Base-by-base conservation (phyloP, 2,888 invertebrate genomes). In the Leptinotarsa juncta region DNA sequence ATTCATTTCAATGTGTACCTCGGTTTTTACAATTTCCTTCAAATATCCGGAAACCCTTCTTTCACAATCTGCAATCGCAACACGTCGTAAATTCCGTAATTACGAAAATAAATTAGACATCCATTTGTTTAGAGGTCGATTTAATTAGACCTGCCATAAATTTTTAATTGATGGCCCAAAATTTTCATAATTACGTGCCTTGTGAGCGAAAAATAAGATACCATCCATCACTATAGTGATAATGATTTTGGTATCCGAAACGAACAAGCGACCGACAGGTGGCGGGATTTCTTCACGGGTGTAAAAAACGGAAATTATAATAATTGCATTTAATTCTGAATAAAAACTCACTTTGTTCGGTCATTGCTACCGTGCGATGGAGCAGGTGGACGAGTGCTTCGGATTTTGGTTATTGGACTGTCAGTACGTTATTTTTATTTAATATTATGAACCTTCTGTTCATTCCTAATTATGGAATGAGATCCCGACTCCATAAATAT, bases 341-440 rank as follows among this genome's bases (percentile, higher is more conserved):
- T 72, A 72, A 74, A 72, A 77, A 70, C 69, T 67, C 67, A 70
- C 67, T 73, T 72, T 74, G 70, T 72, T 66, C 72, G 77, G 65
- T 50, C 60, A 49, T 60, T 69, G 73, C 73, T 68, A 71, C 68
- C 53, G 73, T 68, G 66, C 70, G 68, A 72, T 70, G 57, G 5
- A 65, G 73, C 73, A 76, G 76, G 76, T 76, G 76, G 49, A 55
- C 57, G 72, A 74, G 68, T 74, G 66, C 26, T 26, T 65, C 53
- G 50, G 48, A 57, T 62, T 72, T 62, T 14, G 62, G 62, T 62
- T 42, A 42, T 42, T 42, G 42, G 10, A 10, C 7, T 42, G 42
- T 10, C 42, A 42, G 32, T 32, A 32, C 32, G 7, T 32, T 32
- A 5, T 32, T 32, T 32, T 32, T 32, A 32, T 32, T 32, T 7